phyloP scores from a whole-genome alignment of 2,888 invertebrate genomes.

The Unio delphinus region DNA sequence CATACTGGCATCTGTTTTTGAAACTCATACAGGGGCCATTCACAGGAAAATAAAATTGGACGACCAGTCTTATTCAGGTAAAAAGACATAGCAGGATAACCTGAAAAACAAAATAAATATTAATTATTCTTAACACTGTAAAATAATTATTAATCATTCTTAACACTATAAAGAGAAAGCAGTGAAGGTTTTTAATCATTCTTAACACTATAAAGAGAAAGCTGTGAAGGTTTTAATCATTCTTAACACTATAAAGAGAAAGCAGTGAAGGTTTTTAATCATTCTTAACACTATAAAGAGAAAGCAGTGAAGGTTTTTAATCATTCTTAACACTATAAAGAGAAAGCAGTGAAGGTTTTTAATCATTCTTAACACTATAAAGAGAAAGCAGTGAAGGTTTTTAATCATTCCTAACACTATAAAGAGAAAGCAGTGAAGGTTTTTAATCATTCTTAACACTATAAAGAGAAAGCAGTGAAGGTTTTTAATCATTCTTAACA shows the following conservation, averaged over 20 bases:
- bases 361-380: neutral
- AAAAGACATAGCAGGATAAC: slow-evolving; percentile 93
- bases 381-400: neutral
- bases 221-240: neutral
- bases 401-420: neutral
- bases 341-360: neutral
- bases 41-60: slow-evolving; percentile 96
- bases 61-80: slow-evolving; percentile 92
- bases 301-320: neutral
- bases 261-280: neutral
- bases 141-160: neutral
- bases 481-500: neutral
- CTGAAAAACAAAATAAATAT: slow-evolving; percentile 70
- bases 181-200: neutral
- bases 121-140: neutral
- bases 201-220: neutral
- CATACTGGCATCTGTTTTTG: no score
- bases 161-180: neutral
- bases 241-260: neutral
- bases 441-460: neutral
- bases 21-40: slow-evolving; percentile 91
- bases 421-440: neutral
- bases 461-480: neutral
- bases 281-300: neutral
- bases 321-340: neutral